Evolutionary conservation across 1,140 invertebrate genomes (phyloP), one percentile per base, ranked within the genome.

Genomic region (Macrosteles quadrilineatus): DNA sequence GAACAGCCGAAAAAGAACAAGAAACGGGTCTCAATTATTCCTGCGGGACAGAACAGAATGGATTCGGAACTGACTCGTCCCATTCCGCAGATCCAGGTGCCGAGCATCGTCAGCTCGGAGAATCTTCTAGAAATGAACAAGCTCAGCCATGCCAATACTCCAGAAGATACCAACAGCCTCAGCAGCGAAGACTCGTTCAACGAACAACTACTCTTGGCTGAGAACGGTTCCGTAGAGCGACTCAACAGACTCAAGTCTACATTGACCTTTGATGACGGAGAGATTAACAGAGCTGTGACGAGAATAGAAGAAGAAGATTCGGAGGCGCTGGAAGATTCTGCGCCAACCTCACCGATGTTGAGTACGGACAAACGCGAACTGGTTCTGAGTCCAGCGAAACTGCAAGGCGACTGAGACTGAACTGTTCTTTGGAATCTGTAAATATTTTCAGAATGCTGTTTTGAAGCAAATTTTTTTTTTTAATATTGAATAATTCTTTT

Each of bases 171-270:
- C 27, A 71, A 71, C 27, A 71, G 69, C 40, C 64, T 72, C 2
- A 72, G 69, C 12, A 72, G 74, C 53, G 73, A 76, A 31, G 70
- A 73, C 62, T 70, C 47, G 32, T 73, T 73, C 14, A 73, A 73
- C 30, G 70, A 62, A 1, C 59, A 72, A 19, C 47, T 71, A 14
- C 67, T 67, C 19, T 65, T 73, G 25, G 57, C 70, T 19, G 71
- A 69, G 30, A 43, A 27, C 19, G 55, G 25, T 1, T 53, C 59
- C 14, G 62, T 53, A 12, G 72, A 73, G 62, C 21, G 72, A 14
- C 65, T 76, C 17, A 69, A 70, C 0, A 14, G 75, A 50, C 70
- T 77, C 3, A 77, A 76, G 62, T 76, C 75, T 0, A 76, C 76
- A 3, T 57, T 77, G 12, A 77, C 76, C 1, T 77, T 77, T 27